A percentile compares a stretch with the other conserved stretches of the same genome.
phyloP scores from a whole-genome alignment of 2,888 invertebrate genomes.

The Pseudoips prasinana region DNA sequence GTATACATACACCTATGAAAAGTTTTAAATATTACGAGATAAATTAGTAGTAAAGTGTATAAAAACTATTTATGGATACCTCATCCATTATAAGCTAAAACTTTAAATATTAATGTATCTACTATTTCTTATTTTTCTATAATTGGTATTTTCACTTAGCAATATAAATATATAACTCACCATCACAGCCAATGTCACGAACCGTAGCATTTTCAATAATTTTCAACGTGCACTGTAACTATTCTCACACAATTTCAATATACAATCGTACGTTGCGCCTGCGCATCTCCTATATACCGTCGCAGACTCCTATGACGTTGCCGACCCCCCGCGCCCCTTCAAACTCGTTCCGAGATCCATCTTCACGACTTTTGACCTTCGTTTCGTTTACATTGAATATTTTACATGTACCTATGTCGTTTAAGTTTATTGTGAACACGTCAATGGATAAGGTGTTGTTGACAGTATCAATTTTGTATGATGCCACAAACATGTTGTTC shows the following conservation, averaged over 20 bases:
- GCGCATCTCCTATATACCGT: slow-evolving; percentile 73
- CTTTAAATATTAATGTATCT: too few species aligned
- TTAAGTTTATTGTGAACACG: slow-evolving; percentile 22
- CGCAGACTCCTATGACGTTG: slow-evolving; percentile 74
- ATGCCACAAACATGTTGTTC: too few species aligned
- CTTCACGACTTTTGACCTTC: slow-evolving; percentile 63
- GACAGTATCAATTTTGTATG: background rate
- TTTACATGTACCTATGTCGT: slow-evolving; percentile 15
- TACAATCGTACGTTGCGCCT: slow-evolving; percentile 48
- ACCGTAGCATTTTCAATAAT: slow-evolving; percentile 54
- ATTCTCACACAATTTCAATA: slow-evolving; percentile 53
- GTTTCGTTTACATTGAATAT: slow-evolving; percentile 47
- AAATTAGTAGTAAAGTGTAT: too few species aligned
- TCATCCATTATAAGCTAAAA: too few species aligned
- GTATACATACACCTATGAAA: too few species aligned
- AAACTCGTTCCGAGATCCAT: slow-evolving; percentile 61
- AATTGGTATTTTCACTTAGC: too few species aligned
- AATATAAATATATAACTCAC: slow-evolving; percentile 59
- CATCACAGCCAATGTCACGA: slow-evolving; percentile 55
- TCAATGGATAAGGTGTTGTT: slow-evolving; percentile 33
- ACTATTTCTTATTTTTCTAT: too few species aligned
- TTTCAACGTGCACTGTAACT: slow-evolving; percentile 45
- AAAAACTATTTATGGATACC: too few species aligned
- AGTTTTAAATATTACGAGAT: too few species aligned
- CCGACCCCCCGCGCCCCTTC: slow-evolving; percentile 28